Evolutionary conservation across 2,888 invertebrate genomes (phyloP).

Genomic region (Sturmia bella): DNA sequence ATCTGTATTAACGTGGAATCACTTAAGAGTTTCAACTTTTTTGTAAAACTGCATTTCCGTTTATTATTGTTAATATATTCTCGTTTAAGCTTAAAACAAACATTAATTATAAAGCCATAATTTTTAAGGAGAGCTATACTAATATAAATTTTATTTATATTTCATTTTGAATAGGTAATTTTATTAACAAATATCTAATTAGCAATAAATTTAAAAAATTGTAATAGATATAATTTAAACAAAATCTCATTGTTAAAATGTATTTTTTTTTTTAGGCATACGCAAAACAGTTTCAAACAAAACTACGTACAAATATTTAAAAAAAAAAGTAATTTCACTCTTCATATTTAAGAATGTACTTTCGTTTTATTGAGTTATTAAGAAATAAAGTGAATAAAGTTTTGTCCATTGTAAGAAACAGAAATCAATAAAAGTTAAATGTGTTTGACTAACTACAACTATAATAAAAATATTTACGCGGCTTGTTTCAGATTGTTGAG

Average conservation of each 20-base stretch:
- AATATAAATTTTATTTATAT: slow-evolving; percentile 43
- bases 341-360: slow-evolving; percentile 22
- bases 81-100: slow-evolving; percentile 1
- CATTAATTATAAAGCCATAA: slow-evolving; percentile 19
- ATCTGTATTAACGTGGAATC: neutral
- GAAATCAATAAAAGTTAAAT: slow-evolving; percentile 34
- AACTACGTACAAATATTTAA: slow-evolving; percentile 57
- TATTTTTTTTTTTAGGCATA: slow-evolving; percentile 38
- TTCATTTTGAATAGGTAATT: slow-evolving; percentile 34
- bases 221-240: slow-evolving; percentile 32
- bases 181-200: slow-evolving; percentile 4
- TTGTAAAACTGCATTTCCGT: slow-evolving; percentile 36
- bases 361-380: slow-evolving; percentile 36
- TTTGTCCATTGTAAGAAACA: slow-evolving; percentile 50
- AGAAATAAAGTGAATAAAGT: slow-evolving; percentile 36
- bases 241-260: slow-evolving; percentile 46
- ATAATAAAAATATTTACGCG: slow-evolving; percentile 27
- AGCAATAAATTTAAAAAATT: slow-evolving; percentile 34
- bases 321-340: slow-evolving; percentile 32
- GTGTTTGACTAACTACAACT: slow-evolving; percentile 36
- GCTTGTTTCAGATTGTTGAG: neutral
- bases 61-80: slow-evolving; percentile 53
- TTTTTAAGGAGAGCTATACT: slow-evolving; percentile 36
- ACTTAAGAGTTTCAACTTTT: neutral
- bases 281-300: slow-evolving; percentile 36